Percentiles rank a stretch among this genome's conserved stretches.
These are phyloP conservation scores for Pseudopipra pipra DNA, from an alignment of 2,113 vertebrate genomes.

Conservation along the genomic window DNA sequence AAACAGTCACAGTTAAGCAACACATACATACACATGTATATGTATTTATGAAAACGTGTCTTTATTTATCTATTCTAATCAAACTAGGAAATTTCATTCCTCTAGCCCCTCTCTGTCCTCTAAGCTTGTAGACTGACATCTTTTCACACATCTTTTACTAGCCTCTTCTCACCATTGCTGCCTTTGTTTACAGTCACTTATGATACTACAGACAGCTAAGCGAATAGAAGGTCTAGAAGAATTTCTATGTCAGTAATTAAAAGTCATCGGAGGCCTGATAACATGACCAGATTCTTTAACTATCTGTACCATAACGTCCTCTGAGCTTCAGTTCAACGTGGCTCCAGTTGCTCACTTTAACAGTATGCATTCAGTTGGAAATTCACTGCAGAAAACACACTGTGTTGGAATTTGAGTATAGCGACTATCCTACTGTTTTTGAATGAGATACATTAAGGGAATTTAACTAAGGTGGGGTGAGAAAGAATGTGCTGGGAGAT, in stretches of 20 bases:
- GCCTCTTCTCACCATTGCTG: not conserved
- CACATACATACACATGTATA: not conserved
- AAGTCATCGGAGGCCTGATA: not conserved
- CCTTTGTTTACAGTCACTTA: not conserved
- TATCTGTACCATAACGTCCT: not conserved
- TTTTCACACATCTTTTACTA: not conserved
- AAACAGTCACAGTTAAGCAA: not conserved
- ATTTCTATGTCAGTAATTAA: not conserved
- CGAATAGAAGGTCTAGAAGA: not conserved
- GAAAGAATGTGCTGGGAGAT: not conserved
- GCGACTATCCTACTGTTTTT: not conserved
- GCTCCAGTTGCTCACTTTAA: not conserved
- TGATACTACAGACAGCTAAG: not conserved
- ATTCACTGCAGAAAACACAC: not conserved
- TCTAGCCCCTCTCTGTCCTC: not conserved
- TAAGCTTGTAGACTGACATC: not conserved
- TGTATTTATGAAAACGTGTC: not conserved
- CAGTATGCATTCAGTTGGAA: not conserved
- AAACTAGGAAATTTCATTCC: not conserved
- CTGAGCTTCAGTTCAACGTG: not conserved
- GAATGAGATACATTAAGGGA: not conserved
- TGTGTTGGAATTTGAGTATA: not conserved
- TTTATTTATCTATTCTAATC: not conserved
- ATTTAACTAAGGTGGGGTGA: not conserved
- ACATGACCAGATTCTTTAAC: not conserved